Evolutionary conservation across 2,888 invertebrate species (phyloP).

Genomic region (Drosophila rellima): DNA sequence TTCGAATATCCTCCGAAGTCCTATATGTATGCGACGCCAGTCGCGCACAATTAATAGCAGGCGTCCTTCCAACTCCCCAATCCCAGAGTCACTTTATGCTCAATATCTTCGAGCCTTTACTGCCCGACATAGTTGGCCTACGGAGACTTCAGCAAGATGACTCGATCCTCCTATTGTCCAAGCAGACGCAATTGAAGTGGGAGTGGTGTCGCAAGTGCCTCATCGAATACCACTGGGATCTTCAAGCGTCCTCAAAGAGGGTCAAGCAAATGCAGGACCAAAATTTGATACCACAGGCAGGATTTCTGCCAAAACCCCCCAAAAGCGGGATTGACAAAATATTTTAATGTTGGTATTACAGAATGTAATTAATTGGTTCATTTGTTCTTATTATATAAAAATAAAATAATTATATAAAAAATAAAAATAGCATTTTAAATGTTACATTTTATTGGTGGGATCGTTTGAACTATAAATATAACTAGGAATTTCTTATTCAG

Average conservation of each 20-base stretch:
- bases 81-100: background rate
- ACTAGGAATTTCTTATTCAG: too few relatives aligned
- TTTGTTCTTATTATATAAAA: background rate
- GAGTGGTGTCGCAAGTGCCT: background rate
- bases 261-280: background rate
- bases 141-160: background rate
- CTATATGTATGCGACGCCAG: background rate
- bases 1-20: conserved; percentile 7
- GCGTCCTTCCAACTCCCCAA: background rate
- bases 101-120: background rate
- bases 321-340: background rate
- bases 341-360: background rate
- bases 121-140: background rate
- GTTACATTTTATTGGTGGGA: too few relatives aligned
- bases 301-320: background rate
- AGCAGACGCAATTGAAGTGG: background rate
- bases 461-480: too few relatives aligned
- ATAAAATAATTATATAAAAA: too few relatives aligned
- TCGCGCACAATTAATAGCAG: background rate
- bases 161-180: background rate
- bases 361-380: background rate
- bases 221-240: background rate
- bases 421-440: too few relatives aligned
- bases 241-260: background rate
- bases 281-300: background rate